Percentiles rank a stretch among this genome's conserved stretches.
Conservation (phyloP, 2,888 invertebrate species). For the Phyllotreta cruciferae region DNA sequence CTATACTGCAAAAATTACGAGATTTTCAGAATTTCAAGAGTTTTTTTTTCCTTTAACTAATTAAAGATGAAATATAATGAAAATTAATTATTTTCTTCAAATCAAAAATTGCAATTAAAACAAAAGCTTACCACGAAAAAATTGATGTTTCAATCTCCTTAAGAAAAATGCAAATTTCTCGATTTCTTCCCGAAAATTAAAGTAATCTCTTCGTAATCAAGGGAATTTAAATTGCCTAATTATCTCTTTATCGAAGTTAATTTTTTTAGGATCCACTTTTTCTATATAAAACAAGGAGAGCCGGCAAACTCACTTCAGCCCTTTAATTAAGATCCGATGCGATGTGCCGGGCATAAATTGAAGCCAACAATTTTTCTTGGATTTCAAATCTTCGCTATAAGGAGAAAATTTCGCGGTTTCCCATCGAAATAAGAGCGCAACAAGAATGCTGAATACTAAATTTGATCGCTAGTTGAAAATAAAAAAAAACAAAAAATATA, state of each 20-base stretch:
- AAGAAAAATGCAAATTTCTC: constrained; percentile 15
- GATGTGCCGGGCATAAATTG: constrained; percentile 7
- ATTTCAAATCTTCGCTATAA: not conserved
- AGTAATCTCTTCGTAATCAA: constrained; percentile 27
- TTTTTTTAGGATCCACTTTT: constrained; percentile 25
- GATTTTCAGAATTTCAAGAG: too few relatives aligned
- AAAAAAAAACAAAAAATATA: too few relatives aligned
- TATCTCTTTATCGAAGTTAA: constrained; percentile 31
- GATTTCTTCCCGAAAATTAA: constrained; percentile 20
- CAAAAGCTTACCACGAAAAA: not conserved
- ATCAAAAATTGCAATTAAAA: too few relatives aligned
- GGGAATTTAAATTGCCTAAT: constrained; percentile 39
- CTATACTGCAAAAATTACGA: too few relatives aligned
- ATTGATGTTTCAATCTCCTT: constrained; percentile 8
- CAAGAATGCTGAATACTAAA: too few relatives aligned
- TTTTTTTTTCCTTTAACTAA: too few relatives aligned
- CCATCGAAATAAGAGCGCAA: too few relatives aligned
- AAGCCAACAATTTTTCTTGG: constrained; percentile 12
- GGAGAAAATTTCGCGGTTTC: not conserved
- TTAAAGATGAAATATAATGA: too few relatives aligned
- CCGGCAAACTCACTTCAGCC: constrained; percentile 11
- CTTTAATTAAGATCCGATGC: constrained; percentile 27
- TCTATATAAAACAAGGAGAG: constrained; percentile 12
- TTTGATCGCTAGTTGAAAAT: too few relatives aligned
- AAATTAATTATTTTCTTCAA: too few relatives aligned